These are phyloP conservation scores for Catonia carolina DNA, from an alignment of 2,888 invertebrate genomes.

Conservation along the genomic window DNA sequence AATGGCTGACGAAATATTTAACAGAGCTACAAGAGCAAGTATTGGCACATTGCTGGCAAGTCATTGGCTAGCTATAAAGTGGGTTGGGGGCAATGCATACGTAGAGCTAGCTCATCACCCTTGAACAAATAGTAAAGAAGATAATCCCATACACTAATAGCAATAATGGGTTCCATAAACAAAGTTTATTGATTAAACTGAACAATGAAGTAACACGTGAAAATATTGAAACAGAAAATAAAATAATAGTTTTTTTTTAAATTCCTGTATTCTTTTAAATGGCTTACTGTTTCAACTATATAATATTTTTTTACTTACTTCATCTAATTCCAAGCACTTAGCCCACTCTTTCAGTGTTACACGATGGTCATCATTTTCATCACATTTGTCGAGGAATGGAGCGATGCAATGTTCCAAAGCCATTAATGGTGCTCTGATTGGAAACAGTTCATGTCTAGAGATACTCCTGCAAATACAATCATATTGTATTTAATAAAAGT, in stretches of 20 bases:
- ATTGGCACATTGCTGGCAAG: too few relatives aligned
- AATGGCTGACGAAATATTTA: too few relatives aligned
- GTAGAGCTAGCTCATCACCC: too few relatives aligned
- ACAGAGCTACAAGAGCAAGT: too few relatives aligned
- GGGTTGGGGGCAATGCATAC: too few relatives aligned
- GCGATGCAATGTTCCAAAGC: slow-evolving; percentile 96
- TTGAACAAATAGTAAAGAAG: slow-evolving; percentile 12
- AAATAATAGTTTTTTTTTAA: background rate
- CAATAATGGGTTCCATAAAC: too few relatives aligned
- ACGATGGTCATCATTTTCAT: slow-evolving; percentile 79
- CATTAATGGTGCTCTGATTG: slow-evolving; percentile 89
- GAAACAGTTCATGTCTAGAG: slow-evolving; percentile 91
- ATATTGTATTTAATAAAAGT: slow-evolving; percentile 17
- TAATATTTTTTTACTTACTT: slow-evolving; percentile 48
- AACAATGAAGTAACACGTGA: too few relatives aligned
- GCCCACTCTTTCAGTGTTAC: slow-evolving; percentile 93
- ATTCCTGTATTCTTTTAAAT: background rate
- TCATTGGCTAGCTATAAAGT: too few relatives aligned
- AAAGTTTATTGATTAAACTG: background rate
- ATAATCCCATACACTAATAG: background rate
- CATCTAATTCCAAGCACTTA: slow-evolving; percentile 72
- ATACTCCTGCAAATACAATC: slow-evolving; percentile 53
- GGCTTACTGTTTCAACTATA: too few relatives aligned
- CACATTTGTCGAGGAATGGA: slow-evolving; percentile 89
- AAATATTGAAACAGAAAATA: too few relatives aligned